phyloP scores from a whole-genome alignment of 2,888 invertebrate genomes.

The Erannis defoliaria region DNA sequence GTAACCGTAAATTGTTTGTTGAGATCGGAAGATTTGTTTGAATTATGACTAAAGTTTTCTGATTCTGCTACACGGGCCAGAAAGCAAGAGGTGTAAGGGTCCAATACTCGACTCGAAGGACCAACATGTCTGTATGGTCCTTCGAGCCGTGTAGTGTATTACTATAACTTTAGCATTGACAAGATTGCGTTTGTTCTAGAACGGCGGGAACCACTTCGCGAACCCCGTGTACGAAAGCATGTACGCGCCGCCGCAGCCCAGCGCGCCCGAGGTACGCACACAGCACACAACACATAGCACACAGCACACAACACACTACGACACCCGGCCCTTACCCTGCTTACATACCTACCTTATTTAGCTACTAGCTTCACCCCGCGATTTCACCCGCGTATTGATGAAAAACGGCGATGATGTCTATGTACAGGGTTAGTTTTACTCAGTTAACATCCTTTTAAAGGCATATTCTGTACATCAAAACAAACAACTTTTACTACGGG shows the following conservation, averaged over 20 bases:
- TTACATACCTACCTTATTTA: background rate
- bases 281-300: background rate
- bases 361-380: too few species aligned
- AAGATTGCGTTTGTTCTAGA: conserved; percentile 53
- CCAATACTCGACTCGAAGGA: conserved; percentile 30
- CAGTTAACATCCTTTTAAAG: too few species aligned
- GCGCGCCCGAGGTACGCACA: conserved; percentile 62
- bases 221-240: conserved; percentile 95
- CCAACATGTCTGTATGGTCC: background rate
- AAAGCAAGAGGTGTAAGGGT: too few species aligned
- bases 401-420: too few species aligned
- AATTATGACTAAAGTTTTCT: too few species aligned
- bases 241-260: conserved; percentile 82
- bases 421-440: too few species aligned
- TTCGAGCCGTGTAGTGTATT: background rate
- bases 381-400: too few species aligned
- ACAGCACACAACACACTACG: background rate
- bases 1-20: too few species aligned
- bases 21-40: too few species aligned
- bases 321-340: background rate
- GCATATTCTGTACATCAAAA: too few species aligned
- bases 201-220: conserved; percentile 91
- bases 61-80: too few species aligned
- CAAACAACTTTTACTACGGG: too few species aligned
- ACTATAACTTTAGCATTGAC: background rate